Base-by-base conservation (phyloP, 2,113 vertebrate species). In the Cottus gobio region DNA sequence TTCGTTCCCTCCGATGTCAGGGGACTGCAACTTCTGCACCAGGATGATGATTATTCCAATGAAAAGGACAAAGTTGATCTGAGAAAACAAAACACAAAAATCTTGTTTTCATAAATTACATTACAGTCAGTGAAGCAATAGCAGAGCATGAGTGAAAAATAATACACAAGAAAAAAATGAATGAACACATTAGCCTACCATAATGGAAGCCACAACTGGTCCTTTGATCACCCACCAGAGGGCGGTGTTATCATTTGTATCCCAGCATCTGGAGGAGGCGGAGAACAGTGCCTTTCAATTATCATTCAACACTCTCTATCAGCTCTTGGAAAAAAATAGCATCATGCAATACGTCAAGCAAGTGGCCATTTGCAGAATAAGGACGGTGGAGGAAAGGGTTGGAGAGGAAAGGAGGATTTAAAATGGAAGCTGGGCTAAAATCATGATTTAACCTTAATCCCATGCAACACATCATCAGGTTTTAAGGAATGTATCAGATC, bases 141-240 rank as follows among this genome's bases (percentile, higher is more conserved):
- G 2, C 16, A 13, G 13, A 10, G 24, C 0, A 26, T 8, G n/a
- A 28, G 18, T 28, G n/a, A 39, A 26, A 64, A 39, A 22, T 0
- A 24, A 68, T 4, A 26, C 1, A 52, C 7, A 44, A 9, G 3
- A 57, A 11, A 68, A 37, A 50, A 54, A 2, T 0, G 8, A 71
- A 37, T 4, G 1, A 72, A 44, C 16, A 44, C 5, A 11, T 52
- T 5, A 9, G n/a, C 3, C 34, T 93, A 99, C 98, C 98, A 99
- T 99, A 67, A 99, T 99, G 0, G 97, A 99, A 10, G 96, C 97
- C 44, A 99, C 95, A 48, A 99, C 97, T 0, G 98, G 98, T 73
- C 98, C 98, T 86, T 99, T 99, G 90, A 99, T 99, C 76, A 99
- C 97, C 98, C 98, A 99, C 98, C 98, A 99, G 94, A 99, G 95